These are phyloP conservation scores for Papilio helenus DNA, from an alignment of 1,140 invertebrate genomes.

Conservation along the genomic window DNA sequence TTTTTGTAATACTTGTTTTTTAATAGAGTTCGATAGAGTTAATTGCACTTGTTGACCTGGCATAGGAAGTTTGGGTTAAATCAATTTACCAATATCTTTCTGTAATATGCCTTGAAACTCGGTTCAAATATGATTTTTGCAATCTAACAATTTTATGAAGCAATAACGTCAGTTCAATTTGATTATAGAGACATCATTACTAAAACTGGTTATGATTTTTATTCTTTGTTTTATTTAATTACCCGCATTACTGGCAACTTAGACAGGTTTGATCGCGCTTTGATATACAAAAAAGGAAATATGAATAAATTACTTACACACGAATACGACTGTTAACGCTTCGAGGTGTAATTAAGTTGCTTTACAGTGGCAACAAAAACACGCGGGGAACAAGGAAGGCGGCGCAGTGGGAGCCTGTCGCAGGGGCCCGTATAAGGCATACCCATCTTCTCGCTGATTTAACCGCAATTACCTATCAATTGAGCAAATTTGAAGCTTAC, in stretches of 20 bases:
- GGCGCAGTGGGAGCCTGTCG: constrained; percentile 33
- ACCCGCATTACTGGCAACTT: constrained; percentile 15
- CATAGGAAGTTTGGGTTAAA: constrained; percentile 2
- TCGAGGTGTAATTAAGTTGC: constrained; percentile 42
- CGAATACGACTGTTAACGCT: constrained; percentile 38
- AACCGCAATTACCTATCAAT: constrained; percentile 23
- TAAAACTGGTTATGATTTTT: background rate
- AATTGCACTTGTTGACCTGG: background rate
- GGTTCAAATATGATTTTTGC: no score
- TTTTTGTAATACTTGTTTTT: background rate
- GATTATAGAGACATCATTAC: background rate
- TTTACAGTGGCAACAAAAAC: constrained; percentile 38
- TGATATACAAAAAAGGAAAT: constrained; percentile 20
- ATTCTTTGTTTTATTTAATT: constrained; percentile 33
- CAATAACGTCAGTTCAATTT: background rate
- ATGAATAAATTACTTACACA: constrained; percentile 39
- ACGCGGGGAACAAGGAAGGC: constrained; percentile 39
- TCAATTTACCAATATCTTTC: background rate
- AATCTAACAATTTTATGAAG: background rate
- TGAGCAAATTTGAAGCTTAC: constrained; percentile 14
- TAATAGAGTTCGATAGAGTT: background rate
- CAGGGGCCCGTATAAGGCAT: constrained; percentile 34
- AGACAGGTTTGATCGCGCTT: constrained; percentile 25
- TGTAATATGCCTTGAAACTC: no score
- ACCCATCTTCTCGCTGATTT: constrained; percentile 27